These are phyloP conservation scores for Acanthopleura granulata DNA, from an alignment of 2,888 invertebrate genomes.

Conservation along the genomic window DNA sequence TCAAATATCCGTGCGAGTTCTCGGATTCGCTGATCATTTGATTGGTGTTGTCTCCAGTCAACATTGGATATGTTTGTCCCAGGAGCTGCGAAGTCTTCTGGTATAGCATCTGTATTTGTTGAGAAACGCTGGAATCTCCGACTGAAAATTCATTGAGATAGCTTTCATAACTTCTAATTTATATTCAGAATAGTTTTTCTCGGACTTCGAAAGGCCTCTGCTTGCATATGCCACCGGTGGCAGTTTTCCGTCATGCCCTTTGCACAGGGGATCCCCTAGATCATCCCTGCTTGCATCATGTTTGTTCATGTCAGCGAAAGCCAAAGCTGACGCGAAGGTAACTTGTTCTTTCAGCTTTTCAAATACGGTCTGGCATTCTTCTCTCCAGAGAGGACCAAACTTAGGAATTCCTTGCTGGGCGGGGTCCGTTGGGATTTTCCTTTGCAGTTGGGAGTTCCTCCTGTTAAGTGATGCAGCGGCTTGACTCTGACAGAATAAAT, in stretches of 20 bases:
- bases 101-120: not conserved
- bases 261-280: constrained; percentile 31
- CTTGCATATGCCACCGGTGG: constrained; percentile 28
- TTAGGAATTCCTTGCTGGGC: too few species aligned
- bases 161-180: constrained; percentile 21
- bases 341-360: constrained; percentile 19
- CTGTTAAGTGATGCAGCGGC: too few species aligned
- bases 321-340: constrained; percentile 26
- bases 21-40: not conserved
- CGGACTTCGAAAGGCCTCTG: constrained; percentile 21
- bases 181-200: constrained; percentile 26
- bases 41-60: constrained; percentile 5
- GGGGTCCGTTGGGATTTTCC: too few species aligned
- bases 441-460: too few species aligned
- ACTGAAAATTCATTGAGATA: not conserved
- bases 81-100: not conserved
- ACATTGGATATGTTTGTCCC: not conserved
- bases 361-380: constrained; percentile 25
- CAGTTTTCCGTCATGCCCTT: constrained; percentile 21
- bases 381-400: not conserved
- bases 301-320: constrained; percentile 25
- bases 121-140: not conserved
- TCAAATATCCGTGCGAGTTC: not conserved
- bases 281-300: constrained; percentile 29
- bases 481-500: too few species aligned